Evolutionary conservation across 2,888 invertebrate species (phyloP), one percentile per base, ranked within the genome.

Genomic region (Acleris emargana): DNA sequence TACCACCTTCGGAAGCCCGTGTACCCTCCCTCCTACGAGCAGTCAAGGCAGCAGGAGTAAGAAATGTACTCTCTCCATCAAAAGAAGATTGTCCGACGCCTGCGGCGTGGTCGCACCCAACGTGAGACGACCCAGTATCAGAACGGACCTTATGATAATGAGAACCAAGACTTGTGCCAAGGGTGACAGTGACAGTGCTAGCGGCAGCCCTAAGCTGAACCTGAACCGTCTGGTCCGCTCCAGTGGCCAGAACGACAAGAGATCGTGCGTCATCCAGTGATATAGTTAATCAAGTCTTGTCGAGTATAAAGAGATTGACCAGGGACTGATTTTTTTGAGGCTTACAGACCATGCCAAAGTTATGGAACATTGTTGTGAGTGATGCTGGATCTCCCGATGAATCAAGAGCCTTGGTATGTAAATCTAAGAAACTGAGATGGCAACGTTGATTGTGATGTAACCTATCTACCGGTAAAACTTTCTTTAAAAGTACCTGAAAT

Each of bases 101-200:
- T 97, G 97, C 78, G 97, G 97, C 5, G 97, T 97, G 6, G 96
- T 97, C 20, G 96, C 97, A n/a, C 97, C 97, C 2, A 97, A 97
- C 80, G 97, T 96, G 0, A 93, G 97, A 59, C 93, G 97, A 53
- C 97, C 97, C 42, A 97, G 97, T 85, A 97, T 98, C 72, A 93
- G 97, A 69, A 97, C 97, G 6, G 97, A 98, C 84, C 93, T 97
- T 73, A 96, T 97, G 95, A 96, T 97, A 76, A 96, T 97, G 95
- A 95, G 97, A 84, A 96, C 96, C 73, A 96, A 96, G 90, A 96
- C 96, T 68, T 95, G 95, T 90, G 95, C 95, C 77, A 93, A 95
- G 85, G 95, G 94, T 20, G 95, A 96, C 68, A 93, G 93, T 67
- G 95, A 95, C 67, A 94, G 94, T 55, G 88, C 94, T 18, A 93